phyloP scores from a whole-genome alignment of 2,888 invertebrate genomes.

The Panopea generosa region DNA sequence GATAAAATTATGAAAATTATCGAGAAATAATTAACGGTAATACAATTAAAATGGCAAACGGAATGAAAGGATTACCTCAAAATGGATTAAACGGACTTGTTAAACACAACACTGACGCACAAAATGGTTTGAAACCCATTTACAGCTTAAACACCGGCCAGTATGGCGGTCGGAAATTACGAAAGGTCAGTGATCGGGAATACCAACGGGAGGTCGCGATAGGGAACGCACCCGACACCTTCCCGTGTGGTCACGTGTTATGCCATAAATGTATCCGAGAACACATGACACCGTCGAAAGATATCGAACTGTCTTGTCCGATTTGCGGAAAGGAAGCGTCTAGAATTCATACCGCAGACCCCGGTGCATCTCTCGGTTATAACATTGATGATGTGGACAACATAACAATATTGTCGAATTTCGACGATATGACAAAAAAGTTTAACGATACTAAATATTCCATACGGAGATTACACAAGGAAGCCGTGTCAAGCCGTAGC shows the following conservation, averaged over 20 bases:
- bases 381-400: conserved; percentile 62
- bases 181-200: conserved; percentile 66
- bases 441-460: conserved; percentile 75
- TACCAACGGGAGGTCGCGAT: conserved; percentile 75
- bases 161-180: conserved; percentile 52
- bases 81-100: conserved; percentile 20
- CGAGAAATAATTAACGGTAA: no score
- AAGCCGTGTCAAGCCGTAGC: conserved; percentile 76
- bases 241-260: conserved; percentile 80
- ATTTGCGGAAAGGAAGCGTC: conserved; percentile 59
- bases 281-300: conserved; percentile 62
- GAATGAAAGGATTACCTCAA: not conserved
- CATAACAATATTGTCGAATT: conserved; percentile 77
- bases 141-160: conserved; percentile 30
- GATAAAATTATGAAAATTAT: no score
- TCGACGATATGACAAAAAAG: conserved; percentile 77
- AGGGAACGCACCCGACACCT: conserved; percentile 80
- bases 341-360: conserved; percentile 55
- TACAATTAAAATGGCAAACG: not conserved
- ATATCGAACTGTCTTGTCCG: conserved; percentile 61
- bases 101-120: not conserved
- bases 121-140: conserved; percentile 53
- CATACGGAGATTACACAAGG: conserved; percentile 73
- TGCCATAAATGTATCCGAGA: conserved; percentile 79
- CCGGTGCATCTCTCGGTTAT: conserved; percentile 49